A percentile compares a stretch with the other conserved stretches of the same genome.
Evolutionary conservation across 2,113 vertebrate genomes (phyloP).

Genomic region (Entomyzon cyanotis): DNA sequence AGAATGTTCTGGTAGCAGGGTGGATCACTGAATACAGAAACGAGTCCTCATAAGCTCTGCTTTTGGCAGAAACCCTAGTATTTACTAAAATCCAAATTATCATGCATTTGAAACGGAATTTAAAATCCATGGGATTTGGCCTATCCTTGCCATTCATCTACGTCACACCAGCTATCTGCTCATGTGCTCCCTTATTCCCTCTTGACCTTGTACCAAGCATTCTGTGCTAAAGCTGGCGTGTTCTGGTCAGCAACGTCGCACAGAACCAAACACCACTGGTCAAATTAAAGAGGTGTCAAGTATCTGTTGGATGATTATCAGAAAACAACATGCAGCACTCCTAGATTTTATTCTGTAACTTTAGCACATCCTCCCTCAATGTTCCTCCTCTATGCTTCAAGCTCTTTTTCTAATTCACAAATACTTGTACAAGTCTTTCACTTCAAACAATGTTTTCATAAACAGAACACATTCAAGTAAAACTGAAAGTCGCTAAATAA

Average conservation of each 20-base stretch:
- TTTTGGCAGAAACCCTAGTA: slow-evolving; percentile 25
- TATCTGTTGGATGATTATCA: slow-evolving; percentile 56
- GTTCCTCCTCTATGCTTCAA: not conserved
- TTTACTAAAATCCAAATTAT: slow-evolving; percentile 36
- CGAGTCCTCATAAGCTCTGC: not conserved
- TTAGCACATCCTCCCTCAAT: slow-evolving; percentile 7
- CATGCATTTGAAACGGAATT: slow-evolving; percentile 23
- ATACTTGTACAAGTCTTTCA: not conserved
- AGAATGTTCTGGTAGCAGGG: slow-evolving; percentile 25
- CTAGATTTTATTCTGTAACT: slow-evolving; percentile 4
- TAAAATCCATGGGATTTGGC: slow-evolving; percentile 37
- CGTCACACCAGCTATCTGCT: not conserved
- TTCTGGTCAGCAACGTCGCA: slow-evolving; percentile 47
- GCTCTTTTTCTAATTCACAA: not conserved
- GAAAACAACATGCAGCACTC: slow-evolving; percentile 49
- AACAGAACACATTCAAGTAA: slow-evolving; percentile 38
- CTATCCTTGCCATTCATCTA: not conserved
- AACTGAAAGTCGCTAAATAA: slow-evolving; percentile 68
- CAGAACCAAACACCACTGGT: slow-evolving; percentile 57
- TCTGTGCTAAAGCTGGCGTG: slow-evolving; percentile 58
- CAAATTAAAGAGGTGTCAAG: slow-evolving; percentile 60
- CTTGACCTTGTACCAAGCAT: slow-evolving; percentile 42
- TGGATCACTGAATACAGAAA: not conserved
- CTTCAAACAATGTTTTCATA: not conserved
- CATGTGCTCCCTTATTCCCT: slow-evolving; percentile 34